A percentile compares a stretch with the other conserved stretches of the same genome.
phyloP scores from a whole-genome alignment of 1,140 invertebrate genomes.

The Homarus americanus region DNA sequence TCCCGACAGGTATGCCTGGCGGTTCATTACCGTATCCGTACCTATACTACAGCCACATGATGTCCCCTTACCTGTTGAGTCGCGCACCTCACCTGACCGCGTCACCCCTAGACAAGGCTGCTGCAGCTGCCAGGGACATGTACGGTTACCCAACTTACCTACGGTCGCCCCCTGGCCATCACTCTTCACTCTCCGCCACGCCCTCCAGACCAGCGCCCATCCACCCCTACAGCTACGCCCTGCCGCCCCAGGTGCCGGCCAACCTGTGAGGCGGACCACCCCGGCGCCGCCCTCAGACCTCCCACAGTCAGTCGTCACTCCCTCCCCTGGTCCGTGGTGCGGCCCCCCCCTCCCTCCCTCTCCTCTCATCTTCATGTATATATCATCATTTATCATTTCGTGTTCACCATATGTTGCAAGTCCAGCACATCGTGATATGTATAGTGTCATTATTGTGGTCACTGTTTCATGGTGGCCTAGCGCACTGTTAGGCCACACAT shows the following conservation, averaged over 20 bases:
- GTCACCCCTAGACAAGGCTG: conserved; percentile 39
- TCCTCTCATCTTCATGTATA: conserved; percentile 1
- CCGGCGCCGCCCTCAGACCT: neutral
- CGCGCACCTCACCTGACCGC: conserved; percentile 60
- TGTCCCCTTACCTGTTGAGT: conserved; percentile 67
- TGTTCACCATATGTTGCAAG: neutral
- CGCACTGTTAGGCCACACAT: conserved; percentile 47
- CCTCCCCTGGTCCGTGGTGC: neutral
- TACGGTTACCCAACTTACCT: conserved; percentile 71
- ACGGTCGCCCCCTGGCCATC: conserved; percentile 38
- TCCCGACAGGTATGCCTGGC: conserved; percentile 46
- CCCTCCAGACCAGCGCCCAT: conserved; percentile 70
- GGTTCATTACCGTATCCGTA: conserved; percentile 70
- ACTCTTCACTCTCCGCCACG: conserved; percentile 46
- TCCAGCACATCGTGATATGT: neutral
- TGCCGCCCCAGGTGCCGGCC: conserved; percentile 70
- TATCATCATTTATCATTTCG: neutral
- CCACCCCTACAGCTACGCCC: conserved; percentile 72
- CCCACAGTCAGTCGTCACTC: neutral
- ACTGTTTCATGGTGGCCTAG: conserved; percentile 46
- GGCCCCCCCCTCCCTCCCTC: neutral
- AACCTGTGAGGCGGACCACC: conserved; percentile 47
- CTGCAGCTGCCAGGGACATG: conserved; percentile 58
- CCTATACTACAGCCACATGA: conserved; percentile 74
- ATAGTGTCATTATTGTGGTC: neutral